phyloP scores from a whole-genome alignment of 2,113 vertebrate species.

The Nematolebias whitei region DNA sequence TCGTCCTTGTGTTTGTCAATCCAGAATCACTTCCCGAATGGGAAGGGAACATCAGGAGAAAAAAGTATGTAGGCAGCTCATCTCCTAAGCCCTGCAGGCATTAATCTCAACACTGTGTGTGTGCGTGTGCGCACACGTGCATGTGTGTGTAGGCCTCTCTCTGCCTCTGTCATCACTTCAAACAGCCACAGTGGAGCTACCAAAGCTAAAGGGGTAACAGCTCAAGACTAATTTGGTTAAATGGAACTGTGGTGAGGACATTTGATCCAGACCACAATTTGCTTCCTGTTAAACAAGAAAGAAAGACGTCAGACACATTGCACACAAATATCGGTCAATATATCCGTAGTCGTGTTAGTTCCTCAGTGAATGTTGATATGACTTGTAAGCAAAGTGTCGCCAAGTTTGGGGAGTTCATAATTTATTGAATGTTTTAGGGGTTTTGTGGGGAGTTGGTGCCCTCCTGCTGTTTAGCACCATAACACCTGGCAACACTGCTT shows the following conservation, averaged over 20 bases:
- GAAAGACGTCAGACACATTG: not conserved
- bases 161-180: slow-evolving; percentile 50
- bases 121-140: too few relatives aligned
- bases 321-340: not conserved
- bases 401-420: slow-evolving; percentile 40
- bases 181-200: slow-evolving; percentile 38
- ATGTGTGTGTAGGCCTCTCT: slow-evolving; percentile 15
- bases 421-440: slow-evolving; percentile 23
- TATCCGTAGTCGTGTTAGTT: not conserved
- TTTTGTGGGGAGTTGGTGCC: slow-evolving; percentile 18
- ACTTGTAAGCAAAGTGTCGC: slow-evolving; percentile 6
- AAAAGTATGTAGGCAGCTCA: slow-evolving; percentile 40
- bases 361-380: slow-evolving; percentile 4
- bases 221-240: slow-evolving; percentile 67
- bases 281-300: slow-evolving; percentile 3
- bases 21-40: slow-evolving; percentile 45
- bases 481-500: slow-evolving; percentile 62
- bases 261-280: slow-evolving; percentile 21
- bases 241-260: slow-evolving; percentile 31
- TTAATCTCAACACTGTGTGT: slow-evolving; percentile 39
- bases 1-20: slow-evolving; percentile 56
- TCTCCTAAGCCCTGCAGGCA: slow-evolving; percentile 54
- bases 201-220: slow-evolving; percentile 32
- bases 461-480: slow-evolving; percentile 59
- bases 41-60: slow-evolving; percentile 24